These are phyloP conservation scores for Hippocampus comes DNA, from an alignment of 2,113 vertebrate species.

Conservation along the genomic window DNA sequence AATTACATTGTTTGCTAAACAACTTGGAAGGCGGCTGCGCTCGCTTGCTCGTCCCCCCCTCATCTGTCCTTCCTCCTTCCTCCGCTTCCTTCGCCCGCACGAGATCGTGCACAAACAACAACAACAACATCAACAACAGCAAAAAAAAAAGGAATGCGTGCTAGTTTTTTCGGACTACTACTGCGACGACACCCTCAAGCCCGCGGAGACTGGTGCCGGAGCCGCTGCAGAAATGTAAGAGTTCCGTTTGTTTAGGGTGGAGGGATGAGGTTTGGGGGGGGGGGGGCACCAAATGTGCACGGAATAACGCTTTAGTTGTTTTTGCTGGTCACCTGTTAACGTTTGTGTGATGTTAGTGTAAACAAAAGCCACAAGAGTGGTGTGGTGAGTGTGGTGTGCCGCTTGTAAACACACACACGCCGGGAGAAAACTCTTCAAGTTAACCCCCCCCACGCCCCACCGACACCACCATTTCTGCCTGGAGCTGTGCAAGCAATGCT, in stretches of 20 bases:
- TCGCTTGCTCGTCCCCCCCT: constrained; percentile 42
- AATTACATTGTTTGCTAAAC: constrained; percentile 69
- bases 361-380: constrained; percentile 62
- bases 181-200: constrained; percentile 38
- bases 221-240: constrained; percentile 72
- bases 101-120: constrained; percentile 53
- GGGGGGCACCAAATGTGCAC: constrained; percentile 27
- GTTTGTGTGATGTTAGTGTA: constrained; percentile 39
- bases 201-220: constrained; percentile 63
- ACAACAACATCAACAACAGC: background rate
- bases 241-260: constrained; percentile 55
- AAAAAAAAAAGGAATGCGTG: constrained; percentile 59
- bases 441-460: background rate
- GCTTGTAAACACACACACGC: constrained; percentile 43
- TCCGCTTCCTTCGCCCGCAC: constrained; percentile 54
- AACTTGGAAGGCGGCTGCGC: constrained; percentile 68
- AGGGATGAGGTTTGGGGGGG: background rate
- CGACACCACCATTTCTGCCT: background rate
- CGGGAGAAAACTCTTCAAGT: constrained; percentile 44
- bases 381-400: constrained; percentile 33
- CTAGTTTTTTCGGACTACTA: constrained; percentile 63
- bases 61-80: constrained; percentile 51
- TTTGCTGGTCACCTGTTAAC: constrained; percentile 58
- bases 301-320: constrained; percentile 32
- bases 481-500: background rate